phyloP scores from a whole-genome alignment of 2,113 vertebrate species.

The Microcebus ravelobensis region DNA sequence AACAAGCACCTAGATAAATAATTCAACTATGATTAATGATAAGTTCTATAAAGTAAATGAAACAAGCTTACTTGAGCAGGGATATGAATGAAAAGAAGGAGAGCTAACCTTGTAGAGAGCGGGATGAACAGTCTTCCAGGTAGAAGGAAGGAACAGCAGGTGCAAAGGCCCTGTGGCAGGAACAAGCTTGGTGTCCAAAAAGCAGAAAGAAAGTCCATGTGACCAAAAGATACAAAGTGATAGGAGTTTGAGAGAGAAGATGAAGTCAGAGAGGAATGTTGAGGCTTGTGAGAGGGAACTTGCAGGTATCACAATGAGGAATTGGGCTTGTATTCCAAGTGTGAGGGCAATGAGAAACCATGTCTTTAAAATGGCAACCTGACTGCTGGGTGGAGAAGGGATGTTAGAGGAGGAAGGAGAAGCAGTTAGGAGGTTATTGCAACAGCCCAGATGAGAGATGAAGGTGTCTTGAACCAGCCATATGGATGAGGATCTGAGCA shows the following conservation, averaged over 20 bases:
- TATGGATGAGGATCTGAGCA: too few species aligned
- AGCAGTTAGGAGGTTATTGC: neutral
- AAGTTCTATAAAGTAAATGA: neutral
- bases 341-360: neutral
- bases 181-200: neutral
- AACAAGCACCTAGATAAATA: neutral
- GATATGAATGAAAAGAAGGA: neutral
- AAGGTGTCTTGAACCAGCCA: fast-evolving
- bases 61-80: neutral
- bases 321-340: neutral
- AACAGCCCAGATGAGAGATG: neutral
- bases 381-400: neutral
- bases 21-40: neutral
- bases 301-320: neutral
- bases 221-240: neutral
- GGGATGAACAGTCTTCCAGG: neutral
- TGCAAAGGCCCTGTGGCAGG: neutral
- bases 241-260: neutral
- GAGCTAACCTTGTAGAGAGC: neutral
- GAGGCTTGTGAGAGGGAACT: neutral
- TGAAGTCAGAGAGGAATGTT: neutral
- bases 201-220: neutral
- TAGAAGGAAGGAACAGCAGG: neutral
- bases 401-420: neutral
- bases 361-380: neutral